Percentiles rank a stretch among this genome's conserved stretches.
These are phyloP conservation scores for Zaprionus taronus DNA, from an alignment of 1,140 invertebrate species.

Conservation along the genomic window DNA sequence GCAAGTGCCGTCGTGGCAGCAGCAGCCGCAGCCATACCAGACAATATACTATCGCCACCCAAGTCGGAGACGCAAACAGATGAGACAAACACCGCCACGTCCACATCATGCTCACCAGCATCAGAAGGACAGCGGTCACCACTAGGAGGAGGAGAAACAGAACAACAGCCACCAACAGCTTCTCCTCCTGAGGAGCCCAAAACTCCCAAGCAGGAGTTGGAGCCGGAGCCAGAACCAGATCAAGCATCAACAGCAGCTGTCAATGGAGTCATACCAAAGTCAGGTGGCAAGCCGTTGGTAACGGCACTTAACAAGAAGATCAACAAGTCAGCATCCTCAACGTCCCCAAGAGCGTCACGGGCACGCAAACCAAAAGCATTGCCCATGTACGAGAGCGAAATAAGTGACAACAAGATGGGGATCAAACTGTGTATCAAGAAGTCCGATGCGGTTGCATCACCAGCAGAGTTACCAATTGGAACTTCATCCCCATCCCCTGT, in stretches of 20 bases:
- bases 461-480: slow-evolving; percentile 36
- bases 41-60: slow-evolving; percentile 79
- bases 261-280: slow-evolving; percentile 80
- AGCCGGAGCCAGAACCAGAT: slow-evolving; percentile 7
- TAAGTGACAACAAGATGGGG: slow-evolving; percentile 87
- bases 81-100: slow-evolving; percentile 80
- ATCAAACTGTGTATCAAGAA: slow-evolving; percentile 88
- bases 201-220: slow-evolving; percentile 29
- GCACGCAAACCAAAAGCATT: slow-evolving; percentile 72
- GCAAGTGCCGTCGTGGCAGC: background rate
- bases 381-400: slow-evolving; percentile 84
- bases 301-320: slow-evolving; percentile 69
- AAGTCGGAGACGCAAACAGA: slow-evolving; percentile 81
- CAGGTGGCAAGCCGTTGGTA: slow-evolving; percentile 76
- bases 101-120: slow-evolving; percentile 77
- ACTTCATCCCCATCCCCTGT: slow-evolving; percentile 27
- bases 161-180: slow-evolving; percentile 4
- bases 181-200: slow-evolving; percentile 1
- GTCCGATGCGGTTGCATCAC: slow-evolving; percentile 78
- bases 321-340: slow-evolving; percentile 61
- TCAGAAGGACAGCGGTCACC: slow-evolving; percentile 74
- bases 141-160: slow-evolving; percentile 12
- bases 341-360: slow-evolving; percentile 64
- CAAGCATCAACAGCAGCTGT: slow-evolving; percentile 28
- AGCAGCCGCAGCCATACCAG: slow-evolving; percentile 61